Base-by-base conservation (phyloP, 2,113 vertebrate genomes). In the Platanista minor region DNA sequence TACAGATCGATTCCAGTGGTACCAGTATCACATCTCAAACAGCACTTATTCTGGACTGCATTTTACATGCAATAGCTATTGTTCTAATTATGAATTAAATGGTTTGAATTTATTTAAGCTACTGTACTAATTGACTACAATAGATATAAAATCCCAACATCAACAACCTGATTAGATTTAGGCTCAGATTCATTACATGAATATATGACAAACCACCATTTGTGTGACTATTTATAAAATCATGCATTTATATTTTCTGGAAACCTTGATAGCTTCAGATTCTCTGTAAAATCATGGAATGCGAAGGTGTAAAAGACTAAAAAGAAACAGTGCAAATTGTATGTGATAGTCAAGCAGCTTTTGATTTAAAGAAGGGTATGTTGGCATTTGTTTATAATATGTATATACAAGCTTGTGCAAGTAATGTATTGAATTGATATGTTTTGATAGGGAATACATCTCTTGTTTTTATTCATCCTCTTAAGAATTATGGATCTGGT, bases 311-410 rank as follows among this genome's bases (percentile, higher is more conserved):
- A 97, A 95, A 98, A 98, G 97, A 98, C 94, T 97, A 98, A 97
- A 98, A 99, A 98, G 96, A 98, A 98, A 99, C 98, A 99, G 98
- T 99, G 99, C 98, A 99, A 98, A 99, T 98, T 98, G 98, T 98
- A 98, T 98, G 98, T 99, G 99, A 99, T 99, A 99, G 99, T 99
- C 99, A 99, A 99, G 99, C 99, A 99, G 98, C 99, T 99, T 99
- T 99, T 98, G 98, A 99, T 98, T 99, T 98, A 59, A 98, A 98
- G 98, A 98, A 96, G 90, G 81, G 97, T 98, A 96, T 98, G 98
- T 99, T 99, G 98, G 99, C 98, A 98, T 99, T 99, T 98, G 98
- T 96, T 98, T 98, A 98, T 98, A 99, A 94, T 97, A 98, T 98
- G 98, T 98, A 98, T 98, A 98, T 98, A 99, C 98, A 98, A 98